A percentile compares a stretch with the other conserved stretches of the same genome.
These are phyloP conservation scores for Xestoiulus laeticollis DNA, from an alignment of 2,888 invertebrate genomes.

Conservation along the genomic window DNA sequence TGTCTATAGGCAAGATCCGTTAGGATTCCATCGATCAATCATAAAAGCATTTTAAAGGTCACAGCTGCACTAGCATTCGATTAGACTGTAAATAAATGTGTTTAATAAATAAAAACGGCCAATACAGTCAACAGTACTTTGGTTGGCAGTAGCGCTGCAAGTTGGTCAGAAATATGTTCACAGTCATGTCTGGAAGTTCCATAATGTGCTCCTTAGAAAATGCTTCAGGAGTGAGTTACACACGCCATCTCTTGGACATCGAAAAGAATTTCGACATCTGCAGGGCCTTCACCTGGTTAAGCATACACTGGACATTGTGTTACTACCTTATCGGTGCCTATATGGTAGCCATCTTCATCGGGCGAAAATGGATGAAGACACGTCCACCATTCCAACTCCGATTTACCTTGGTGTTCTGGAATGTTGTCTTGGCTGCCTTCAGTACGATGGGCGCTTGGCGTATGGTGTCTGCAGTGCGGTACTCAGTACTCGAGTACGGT, in stretches of 20 bases:
- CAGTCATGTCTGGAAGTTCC: background rate
- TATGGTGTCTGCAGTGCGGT: background rate
- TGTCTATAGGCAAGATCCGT: no score
- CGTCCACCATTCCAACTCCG: background rate
- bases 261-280: background rate
- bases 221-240: background rate
- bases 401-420: background rate
- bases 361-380: background rate
- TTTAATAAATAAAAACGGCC: no score
- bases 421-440: background rate
- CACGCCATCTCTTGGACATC: background rate
- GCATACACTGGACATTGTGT: background rate
- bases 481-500: background rate
- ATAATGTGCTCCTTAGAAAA: background rate
- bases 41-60: no score
- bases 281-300: background rate
- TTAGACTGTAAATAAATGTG: no score
- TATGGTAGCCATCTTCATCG: background rate
- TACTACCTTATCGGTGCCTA: background rate
- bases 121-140: no score
- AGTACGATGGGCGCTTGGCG: background rate
- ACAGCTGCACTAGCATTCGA: no score
- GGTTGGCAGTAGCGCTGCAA: no score
- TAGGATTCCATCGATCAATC: no score
- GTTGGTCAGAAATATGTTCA: no score